Conservation (phyloP, 2,888 invertebrate species). For the Drosophila hamatofila region DNA sequence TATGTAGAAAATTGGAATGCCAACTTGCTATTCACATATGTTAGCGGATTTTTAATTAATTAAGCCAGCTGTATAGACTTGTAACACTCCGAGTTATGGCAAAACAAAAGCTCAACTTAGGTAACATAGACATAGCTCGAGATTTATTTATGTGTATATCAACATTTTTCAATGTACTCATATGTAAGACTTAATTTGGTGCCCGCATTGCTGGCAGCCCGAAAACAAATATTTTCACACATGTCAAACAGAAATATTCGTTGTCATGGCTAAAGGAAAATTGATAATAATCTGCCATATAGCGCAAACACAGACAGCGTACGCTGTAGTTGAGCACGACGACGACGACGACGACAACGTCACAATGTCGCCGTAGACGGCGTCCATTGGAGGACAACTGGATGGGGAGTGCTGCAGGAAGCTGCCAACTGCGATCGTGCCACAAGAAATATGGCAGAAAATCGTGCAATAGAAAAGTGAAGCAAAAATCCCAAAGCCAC, state of each 20-base stretch:
- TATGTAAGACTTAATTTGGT: conserved; percentile 26
- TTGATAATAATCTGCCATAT: conserved; percentile 69
- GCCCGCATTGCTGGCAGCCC: conserved; percentile 55
- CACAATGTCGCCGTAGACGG: conserved; percentile 56
- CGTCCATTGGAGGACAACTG: not conserved
- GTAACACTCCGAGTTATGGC: conserved; percentile 5
- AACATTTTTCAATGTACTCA: not conserved
- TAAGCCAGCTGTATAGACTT: conserved; percentile 6
- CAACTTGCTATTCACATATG: not conserved
- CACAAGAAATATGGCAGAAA: conserved; percentile 76
- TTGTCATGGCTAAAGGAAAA: conserved; percentile 76
- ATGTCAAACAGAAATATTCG: conserved; percentile 71
- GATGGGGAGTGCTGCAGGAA: conserved; percentile 18
- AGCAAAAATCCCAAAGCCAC: conserved; percentile 47
- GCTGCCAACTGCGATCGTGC: conserved; percentile 64
- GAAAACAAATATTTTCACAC: conserved; percentile 76
- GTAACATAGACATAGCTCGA: not conserved
- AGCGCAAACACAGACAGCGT: conserved; percentile 41
- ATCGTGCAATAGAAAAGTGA: conserved; percentile 75
- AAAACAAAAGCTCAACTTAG: conserved; percentile 18
- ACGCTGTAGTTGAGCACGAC: conserved; percentile 58
- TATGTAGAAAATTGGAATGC: not conserved
- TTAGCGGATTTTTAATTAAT: conserved; percentile 6
- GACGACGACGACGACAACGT: conserved; percentile 57
- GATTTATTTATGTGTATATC: conserved; percentile 2